A percentile compares a stretch with the other conserved stretches of the same genome.
Evolutionary conservation across 2,888 invertebrate species (phyloP).

Genomic region (Sycophila texana): DNA sequence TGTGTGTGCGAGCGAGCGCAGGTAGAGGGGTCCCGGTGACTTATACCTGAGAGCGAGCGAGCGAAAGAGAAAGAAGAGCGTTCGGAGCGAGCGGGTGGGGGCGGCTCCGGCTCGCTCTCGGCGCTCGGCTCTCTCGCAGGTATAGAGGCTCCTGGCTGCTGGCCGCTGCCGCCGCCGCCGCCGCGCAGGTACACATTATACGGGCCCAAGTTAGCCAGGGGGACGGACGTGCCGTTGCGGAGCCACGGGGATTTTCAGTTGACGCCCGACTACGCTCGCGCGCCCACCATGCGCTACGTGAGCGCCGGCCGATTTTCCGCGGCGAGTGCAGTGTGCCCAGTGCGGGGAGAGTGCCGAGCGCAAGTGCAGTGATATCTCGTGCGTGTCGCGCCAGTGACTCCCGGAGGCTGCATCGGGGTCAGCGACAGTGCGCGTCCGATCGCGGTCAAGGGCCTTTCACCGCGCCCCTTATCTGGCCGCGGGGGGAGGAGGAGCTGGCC

Average conservation of each 20-base stretch:
- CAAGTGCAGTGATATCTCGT: not conserved
- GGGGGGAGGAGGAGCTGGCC: not conserved
- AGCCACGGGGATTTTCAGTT: slow-evolving; percentile 20
- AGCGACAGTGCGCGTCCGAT: not conserved
- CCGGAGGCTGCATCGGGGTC: not conserved
- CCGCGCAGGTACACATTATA: slow-evolving; percentile 31
- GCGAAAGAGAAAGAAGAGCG: slow-evolving; percentile 6
- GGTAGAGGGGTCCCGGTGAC: slow-evolving; percentile 40
- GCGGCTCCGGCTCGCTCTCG: slow-evolving; percentile 13
- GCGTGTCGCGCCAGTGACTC: not conserved
- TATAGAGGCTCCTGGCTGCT: slow-evolving; percentile 16
- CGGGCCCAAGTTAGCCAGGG: slow-evolving; percentile 37
- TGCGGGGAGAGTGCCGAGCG: slow-evolving; percentile 10
- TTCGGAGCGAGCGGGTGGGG: slow-evolving; percentile 30
- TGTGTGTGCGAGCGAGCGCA: not conserved
- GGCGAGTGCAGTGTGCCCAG: not conserved
- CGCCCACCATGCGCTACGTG: not conserved
- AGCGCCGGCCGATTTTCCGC: not conserved
- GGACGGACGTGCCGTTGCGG: slow-evolving; percentile 42
- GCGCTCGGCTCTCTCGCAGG: not conserved
- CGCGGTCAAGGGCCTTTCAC: slow-evolving; percentile 56
- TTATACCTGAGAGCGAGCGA: slow-evolving; percentile 24
- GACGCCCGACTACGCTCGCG: not conserved
- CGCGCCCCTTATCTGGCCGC: not conserved
- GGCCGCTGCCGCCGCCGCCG: not conserved